Evolutionary conservation across 2,888 invertebrate genomes (phyloP).

Genomic region (Pelosia muscerda): DNA sequence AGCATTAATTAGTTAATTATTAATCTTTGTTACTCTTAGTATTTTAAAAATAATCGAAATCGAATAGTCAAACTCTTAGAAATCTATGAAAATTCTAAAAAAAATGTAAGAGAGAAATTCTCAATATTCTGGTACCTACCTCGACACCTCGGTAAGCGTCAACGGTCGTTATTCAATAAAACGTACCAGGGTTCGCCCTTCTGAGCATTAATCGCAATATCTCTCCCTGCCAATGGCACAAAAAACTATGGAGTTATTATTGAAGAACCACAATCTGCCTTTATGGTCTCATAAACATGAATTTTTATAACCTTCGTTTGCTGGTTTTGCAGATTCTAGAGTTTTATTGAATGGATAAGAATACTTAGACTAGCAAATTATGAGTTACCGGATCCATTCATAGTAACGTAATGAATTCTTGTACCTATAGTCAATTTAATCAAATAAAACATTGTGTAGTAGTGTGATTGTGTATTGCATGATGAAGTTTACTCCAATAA

Average conservation of each 20-base stretch:
- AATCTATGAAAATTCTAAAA: background rate
- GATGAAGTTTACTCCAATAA: background rate
- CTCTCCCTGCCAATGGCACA: slow-evolving; percentile 54
- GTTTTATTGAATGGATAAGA: slow-evolving; percentile 1
- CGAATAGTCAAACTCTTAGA: too few relatives aligned
- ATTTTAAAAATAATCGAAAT: too few relatives aligned
- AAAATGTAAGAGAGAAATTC: slow-evolving; percentile 22
- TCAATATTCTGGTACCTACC: slow-evolving; percentile 65
- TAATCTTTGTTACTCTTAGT: too few relatives aligned
- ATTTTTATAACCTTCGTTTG: slow-evolving; percentile 26
- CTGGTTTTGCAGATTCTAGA: slow-evolving; percentile 15
- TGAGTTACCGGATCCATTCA: background rate
- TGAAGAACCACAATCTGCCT: slow-evolving; percentile 41
- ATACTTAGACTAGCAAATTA: background rate
- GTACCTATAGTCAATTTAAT: background rate
- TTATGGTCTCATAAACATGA: slow-evolving; percentile 43
- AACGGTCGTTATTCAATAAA: slow-evolving; percentile 79
- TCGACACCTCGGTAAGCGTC: slow-evolving; percentile 60
- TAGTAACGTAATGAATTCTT: background rate
- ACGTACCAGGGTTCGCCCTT: slow-evolving; percentile 63
- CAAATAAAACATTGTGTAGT: background rate
- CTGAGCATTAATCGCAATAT: slow-evolving; percentile 63
- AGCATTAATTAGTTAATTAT: too few relatives aligned
- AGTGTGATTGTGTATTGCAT: background rate
- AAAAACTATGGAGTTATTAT: slow-evolving; percentile 52